Evolutionary conservation across 2,888 invertebrate genomes (phyloP), one percentile per base, ranked within the genome.

Genomic region (Rugalucina vietnamica): DNA sequence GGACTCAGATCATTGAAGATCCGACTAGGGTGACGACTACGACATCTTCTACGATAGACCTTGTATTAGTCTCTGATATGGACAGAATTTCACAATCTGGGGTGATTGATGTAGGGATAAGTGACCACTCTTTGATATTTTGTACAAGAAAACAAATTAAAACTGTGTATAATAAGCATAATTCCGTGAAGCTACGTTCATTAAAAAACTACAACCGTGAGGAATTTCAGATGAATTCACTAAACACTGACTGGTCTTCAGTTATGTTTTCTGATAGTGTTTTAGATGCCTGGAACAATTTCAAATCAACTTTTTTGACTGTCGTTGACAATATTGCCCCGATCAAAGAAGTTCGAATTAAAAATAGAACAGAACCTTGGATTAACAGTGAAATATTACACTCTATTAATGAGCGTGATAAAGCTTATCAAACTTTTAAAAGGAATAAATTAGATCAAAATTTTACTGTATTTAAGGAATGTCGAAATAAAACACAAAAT

Each of bases 311-410:
- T 3, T 65, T 65, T 65, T 24, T 65, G 37, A 36, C 65, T 65
- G 37, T 76, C 10, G n/a, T 65, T 21, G 24, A 76, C 37, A 76
- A 37, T 57, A 76, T 76, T 27, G 60, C 77, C 29, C 77, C 70
- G 18, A 69, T 77, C 4, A 77, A 77, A 77, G 69, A 77, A 70
- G 49, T 69, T n/a, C 12, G 77, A 70, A 37, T 70, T 1, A 79
- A 79, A 24, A 72, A 79, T 18, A 54, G 72, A n/a, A 29, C 73
- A 54, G 57, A 60, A 71, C 72, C 72, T 21, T 78, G 71, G 78
- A 71, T 78, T 1, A 37, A 50, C 36, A 71, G 50, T 36, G 78
- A 78, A 24, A 78, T 54, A 60, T 72, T 79, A 57, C 34, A 70
- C 29, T 43, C 70, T 5, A 70, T 77, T 12, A 70, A 70, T 49